A percentile compares a stretch with the other conserved stretches of the same genome.
Conservation (phyloP, 2,113 vertebrate genomes). For the Eidolon helvum region DNA sequence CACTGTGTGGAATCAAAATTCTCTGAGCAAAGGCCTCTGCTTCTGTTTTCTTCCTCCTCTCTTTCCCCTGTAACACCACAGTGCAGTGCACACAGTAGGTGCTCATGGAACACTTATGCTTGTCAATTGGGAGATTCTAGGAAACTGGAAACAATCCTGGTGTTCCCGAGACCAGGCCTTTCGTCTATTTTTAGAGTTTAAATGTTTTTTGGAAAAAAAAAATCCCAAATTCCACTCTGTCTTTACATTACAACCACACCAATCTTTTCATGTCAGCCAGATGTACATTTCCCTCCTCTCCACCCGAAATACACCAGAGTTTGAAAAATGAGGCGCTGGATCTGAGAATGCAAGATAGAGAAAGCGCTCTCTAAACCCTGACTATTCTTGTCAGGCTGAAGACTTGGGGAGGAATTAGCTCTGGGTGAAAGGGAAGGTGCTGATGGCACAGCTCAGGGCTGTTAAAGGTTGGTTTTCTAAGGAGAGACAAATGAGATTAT, state of each 20-base stretch:
- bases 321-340: constrained; percentile 60
- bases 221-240: background rate
- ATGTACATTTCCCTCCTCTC: constrained; percentile 32
- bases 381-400: constrained; percentile 11
- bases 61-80: background rate
- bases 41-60: background rate
- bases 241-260: constrained; percentile 52
- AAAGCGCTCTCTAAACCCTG: background rate
- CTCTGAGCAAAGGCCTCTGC: background rate
- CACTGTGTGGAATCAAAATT: background rate
- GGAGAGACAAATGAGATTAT: background rate
- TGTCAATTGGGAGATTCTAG: background rate
- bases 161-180: background rate
- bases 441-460: background rate
- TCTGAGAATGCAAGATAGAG: constrained; percentile 30
- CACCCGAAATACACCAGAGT: constrained; percentile 39
- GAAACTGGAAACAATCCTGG: background rate
- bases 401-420: background rate
- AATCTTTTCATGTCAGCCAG: constrained; percentile 50
- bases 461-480: background rate
- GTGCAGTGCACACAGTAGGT: background rate
- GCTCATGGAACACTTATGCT: background rate
- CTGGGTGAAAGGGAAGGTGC: constrained; percentile 11
- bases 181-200: constrained; percentile 60
- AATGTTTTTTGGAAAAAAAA: background rate